phyloP scores from a whole-genome alignment of 2,113 vertebrate genomes.

The Geococcyx californianus region DNA sequence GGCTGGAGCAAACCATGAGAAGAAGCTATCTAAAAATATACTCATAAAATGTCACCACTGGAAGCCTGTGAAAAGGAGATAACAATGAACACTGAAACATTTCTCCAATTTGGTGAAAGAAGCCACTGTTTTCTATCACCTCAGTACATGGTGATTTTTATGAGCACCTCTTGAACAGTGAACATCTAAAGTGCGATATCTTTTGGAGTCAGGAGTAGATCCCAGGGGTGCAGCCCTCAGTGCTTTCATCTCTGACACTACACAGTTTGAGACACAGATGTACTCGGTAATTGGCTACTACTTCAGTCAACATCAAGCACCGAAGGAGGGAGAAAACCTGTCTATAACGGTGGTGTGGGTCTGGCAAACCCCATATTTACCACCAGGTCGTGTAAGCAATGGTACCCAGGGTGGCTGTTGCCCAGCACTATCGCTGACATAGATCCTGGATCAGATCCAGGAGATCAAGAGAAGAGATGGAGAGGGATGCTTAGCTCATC shows the following conservation, averaged over 20 bases:
- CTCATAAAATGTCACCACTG: background rate
- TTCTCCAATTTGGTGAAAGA: background rate
- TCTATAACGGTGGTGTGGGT: background rate
- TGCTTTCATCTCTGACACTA: background rate
- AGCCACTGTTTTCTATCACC: background rate
- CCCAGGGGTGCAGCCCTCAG: background rate
- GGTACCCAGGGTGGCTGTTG: background rate
- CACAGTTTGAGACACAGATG: background rate
- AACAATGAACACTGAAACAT: background rate
- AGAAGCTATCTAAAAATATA: background rate
- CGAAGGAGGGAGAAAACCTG: background rate
- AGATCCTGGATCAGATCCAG: background rate
- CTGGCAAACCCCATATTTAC: background rate
- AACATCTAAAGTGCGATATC: background rate
- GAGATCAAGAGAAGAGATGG: background rate
- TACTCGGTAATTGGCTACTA: background rate
- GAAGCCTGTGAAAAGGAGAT: background rate
- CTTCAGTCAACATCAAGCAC: background rate
- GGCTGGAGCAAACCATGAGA: background rate
- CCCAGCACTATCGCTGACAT: background rate
- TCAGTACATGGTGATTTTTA: background rate
- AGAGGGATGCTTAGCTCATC: background rate
- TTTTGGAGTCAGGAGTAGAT: background rate
- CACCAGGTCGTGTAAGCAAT: background rate
- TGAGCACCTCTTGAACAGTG: background rate